Evolutionary conservation across 2,113 vertebrate genomes (phyloP).

Genomic region (Mirounga angustirostris): DNA sequence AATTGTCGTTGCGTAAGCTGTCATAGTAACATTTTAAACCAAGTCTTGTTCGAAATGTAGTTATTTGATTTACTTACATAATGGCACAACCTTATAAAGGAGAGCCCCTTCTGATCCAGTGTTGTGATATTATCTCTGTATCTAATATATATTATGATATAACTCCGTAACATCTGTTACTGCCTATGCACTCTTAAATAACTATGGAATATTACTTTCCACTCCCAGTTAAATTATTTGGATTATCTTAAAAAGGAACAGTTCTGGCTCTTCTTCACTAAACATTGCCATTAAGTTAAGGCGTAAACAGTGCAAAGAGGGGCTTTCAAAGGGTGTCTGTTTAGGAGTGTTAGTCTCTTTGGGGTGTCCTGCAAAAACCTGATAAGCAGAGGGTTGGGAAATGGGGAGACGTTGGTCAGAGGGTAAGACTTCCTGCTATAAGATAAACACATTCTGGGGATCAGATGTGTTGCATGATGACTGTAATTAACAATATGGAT

Average conservation of each 20-base stretch:
- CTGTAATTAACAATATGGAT: background rate
- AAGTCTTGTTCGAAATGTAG: background rate
- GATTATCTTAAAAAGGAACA: background rate
- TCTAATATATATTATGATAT: background rate
- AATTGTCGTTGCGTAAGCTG: background rate
- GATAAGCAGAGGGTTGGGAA: background rate
- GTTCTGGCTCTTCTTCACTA: background rate
- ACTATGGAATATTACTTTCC: background rate
- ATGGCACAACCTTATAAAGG: background rate
- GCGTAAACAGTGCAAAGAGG: background rate
- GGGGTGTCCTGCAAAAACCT: background rate
- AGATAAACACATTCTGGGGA: background rate
- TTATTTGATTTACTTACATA: background rate
- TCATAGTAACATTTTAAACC: background rate
- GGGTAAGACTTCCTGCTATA: background rate
- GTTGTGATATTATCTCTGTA: background rate
- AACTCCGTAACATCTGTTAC: background rate
- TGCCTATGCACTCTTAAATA: background rate
- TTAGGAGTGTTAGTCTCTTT: background rate
- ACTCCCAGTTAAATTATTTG: conserved; percentile 10
- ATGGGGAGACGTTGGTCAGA: background rate
- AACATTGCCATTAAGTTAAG: background rate
- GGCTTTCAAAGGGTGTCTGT: background rate
- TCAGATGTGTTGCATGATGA: no score
- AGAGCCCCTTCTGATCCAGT: background rate